Evolutionary conservation across 2,113 vertebrate genomes (phyloP).

Genomic region (Triplophysa tibetana): DNA sequence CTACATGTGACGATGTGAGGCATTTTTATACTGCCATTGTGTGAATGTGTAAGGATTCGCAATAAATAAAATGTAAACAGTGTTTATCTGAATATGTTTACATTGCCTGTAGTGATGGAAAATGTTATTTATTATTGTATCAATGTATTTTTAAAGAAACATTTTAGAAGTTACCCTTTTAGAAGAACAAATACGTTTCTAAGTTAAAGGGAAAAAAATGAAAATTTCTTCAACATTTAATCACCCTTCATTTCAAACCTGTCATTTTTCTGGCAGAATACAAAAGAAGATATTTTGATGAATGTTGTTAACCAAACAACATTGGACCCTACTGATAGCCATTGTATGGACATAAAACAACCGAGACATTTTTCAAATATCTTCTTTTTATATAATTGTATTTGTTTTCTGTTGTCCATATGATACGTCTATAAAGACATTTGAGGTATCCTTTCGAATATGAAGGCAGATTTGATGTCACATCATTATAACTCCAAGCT

Average conservation of each 20-base stretch:
- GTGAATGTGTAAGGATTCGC: background rate
- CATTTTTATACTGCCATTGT: constrained; percentile 3
- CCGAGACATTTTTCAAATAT: too few relatives aligned
- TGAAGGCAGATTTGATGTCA: constrained; percentile 34
- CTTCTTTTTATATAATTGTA: background rate
- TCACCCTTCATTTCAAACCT: too few relatives aligned
- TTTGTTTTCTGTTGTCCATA: background rate
- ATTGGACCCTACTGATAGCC: too few relatives aligned
- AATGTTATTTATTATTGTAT: background rate
- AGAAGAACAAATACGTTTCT: too few relatives aligned
- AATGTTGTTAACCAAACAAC: too few relatives aligned
- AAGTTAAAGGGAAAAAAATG: too few relatives aligned
- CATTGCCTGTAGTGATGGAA: background rate
- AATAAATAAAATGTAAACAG: background rate
- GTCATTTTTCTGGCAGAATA: too few relatives aligned
- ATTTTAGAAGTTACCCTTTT: background rate
- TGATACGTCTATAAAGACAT: background rate
- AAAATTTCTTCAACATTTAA: too few relatives aligned
- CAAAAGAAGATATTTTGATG: too few relatives aligned
- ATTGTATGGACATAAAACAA: too few relatives aligned
- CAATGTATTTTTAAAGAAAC: too few relatives aligned
- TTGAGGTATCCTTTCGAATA: constrained; percentile 26
- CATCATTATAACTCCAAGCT: background rate
- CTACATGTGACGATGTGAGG: background rate
- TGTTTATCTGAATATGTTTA: background rate